These are phyloP conservation scores for Spizaetus ornatus DNA, from an alignment of 2,113 vertebrate species.

Conservation along the genomic window DNA sequence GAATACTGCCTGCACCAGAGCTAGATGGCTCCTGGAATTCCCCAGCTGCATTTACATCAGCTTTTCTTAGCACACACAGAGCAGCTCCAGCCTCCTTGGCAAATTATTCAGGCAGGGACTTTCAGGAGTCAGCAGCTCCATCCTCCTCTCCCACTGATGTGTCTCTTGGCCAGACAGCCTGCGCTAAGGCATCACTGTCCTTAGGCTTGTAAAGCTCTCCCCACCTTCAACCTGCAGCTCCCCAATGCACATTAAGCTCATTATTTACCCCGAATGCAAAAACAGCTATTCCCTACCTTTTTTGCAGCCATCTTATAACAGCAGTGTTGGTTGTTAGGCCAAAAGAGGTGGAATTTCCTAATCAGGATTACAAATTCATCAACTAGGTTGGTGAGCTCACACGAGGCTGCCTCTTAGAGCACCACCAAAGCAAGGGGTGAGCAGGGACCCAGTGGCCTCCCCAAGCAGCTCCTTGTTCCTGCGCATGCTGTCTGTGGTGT, in stretches of 20 bases:
- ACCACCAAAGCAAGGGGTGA: not conserved
- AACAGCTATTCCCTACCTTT: not conserved
- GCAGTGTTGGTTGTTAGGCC: not conserved
- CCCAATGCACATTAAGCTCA: not conserved
- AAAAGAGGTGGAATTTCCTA: not conserved
- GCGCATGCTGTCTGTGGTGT: rapidly evolving
- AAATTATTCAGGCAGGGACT: not conserved
- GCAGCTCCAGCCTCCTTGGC: not conserved
- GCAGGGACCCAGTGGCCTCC: not conserved
- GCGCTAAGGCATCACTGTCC: not conserved
- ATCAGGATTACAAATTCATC: not conserved
- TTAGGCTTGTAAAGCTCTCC: not conserved
- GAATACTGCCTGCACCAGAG: not conserved
- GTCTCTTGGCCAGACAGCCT: not conserved
- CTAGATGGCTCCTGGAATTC: not conserved
- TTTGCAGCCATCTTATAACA: not conserved
- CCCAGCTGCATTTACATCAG: not conserved
- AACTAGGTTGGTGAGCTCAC: too few relatives aligned
- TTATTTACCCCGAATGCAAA: not conserved
- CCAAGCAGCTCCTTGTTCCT: not conserved
- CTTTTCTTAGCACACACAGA: rapidly evolving
- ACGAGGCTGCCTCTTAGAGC: not conserved
- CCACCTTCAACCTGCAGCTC: not conserved
- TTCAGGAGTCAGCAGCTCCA: not conserved
- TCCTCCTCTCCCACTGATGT: not conserved